Percentiles rank a stretch among this genome's conserved stretches.
phyloP scores from a whole-genome alignment of 2,797 vertebrate genomes.

The Amphiprion clarkii region DNA sequence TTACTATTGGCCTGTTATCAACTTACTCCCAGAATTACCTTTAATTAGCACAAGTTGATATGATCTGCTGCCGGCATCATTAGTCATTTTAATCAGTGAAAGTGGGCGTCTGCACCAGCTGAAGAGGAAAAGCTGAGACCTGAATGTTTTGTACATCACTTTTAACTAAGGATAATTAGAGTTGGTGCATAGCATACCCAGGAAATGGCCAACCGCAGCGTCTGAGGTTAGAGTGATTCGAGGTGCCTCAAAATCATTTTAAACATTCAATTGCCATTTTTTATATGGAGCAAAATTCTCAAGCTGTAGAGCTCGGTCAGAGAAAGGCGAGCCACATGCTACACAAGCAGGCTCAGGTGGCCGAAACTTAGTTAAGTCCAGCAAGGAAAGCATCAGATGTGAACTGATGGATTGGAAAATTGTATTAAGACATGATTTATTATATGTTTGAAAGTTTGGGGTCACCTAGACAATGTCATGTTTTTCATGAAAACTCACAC shows the following conservation, averaged over 20 bases:
- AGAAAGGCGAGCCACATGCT: background rate
- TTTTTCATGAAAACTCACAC: too few species aligned
- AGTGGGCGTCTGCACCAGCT: background rate
- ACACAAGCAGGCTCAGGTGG: background rate
- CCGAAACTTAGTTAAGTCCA: background rate
- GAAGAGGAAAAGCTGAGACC: slow-evolving; percentile 17
- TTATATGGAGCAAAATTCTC: background rate
- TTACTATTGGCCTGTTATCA: slow-evolving; percentile 15
- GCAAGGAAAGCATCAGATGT: background rate
- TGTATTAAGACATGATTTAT: background rate
- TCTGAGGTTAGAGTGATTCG: slow-evolving; percentile 4
- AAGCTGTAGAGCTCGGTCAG: background rate
- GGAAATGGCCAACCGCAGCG: background rate
- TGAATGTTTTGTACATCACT: slow-evolving; percentile 1
- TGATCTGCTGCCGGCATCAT: slow-evolving; percentile 17
- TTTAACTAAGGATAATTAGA: slow-evolving; percentile 14
- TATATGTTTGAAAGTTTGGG: background rate
- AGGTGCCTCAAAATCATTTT: background rate
- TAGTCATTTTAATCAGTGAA: slow-evolving; percentile 6
- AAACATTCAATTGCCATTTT: too few species aligned
- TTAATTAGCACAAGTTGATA: slow-evolving; percentile 19
- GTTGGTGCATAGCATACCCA: background rate
- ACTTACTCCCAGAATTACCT: slow-evolving; percentile 5
- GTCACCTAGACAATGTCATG: too few species aligned
- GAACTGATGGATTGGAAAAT: background rate